Evolutionary conservation across 1,140 invertebrate genomes (phyloP), one percentile per base, ranked within the genome.

Genomic region (Zaprionus camerounensis): DNA sequence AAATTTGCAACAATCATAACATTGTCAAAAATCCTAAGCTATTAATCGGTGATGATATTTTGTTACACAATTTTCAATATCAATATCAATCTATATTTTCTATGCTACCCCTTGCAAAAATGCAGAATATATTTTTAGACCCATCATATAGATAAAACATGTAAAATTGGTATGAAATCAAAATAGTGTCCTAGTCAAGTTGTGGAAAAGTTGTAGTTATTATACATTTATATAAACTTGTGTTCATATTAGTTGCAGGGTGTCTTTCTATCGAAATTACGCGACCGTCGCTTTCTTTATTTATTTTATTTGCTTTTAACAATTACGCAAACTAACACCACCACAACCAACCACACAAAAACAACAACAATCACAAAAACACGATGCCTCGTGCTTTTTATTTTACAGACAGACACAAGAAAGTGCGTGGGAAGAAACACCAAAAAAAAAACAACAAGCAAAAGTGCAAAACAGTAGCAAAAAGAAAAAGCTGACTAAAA

Each of bases 291-390:
- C 41, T 46, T 17, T 46, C 6, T 3, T 46, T 46, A 17, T n/a
- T 17, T 9, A n/a, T 46, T 46, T 46, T 46, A 46, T 65, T 73
- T 74, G 36, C 44, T 72, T 56, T 61, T 41, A 61, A 71, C 55
- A 87, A 87, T 88, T 90, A 90, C 85, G 85, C 85, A 88, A 88
- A 90, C 85, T 69, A 84, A 82, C 67, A 63, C 82, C 11, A 80
- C 57, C 71, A 75, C 80, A 46, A 70, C 71, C 71, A 85, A 55
- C 12, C 51, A 28, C 56, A 51, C 71, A 65, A 62, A 44, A 41
- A 71, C 56, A 66, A 67, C 58, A 61, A 64, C 64, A 38, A 28
- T 31, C 28, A 31, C 7, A 31, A 66, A 55, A 49, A 53, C 58
- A 76, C 78, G 72, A 72, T 80, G 67, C 13, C 34, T 53, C 41